Evolutionary conservation across 37 sponge, comb jelly and placozoan genomes (phyloP).

Genomic region (Axinella damicornis): DNA sequence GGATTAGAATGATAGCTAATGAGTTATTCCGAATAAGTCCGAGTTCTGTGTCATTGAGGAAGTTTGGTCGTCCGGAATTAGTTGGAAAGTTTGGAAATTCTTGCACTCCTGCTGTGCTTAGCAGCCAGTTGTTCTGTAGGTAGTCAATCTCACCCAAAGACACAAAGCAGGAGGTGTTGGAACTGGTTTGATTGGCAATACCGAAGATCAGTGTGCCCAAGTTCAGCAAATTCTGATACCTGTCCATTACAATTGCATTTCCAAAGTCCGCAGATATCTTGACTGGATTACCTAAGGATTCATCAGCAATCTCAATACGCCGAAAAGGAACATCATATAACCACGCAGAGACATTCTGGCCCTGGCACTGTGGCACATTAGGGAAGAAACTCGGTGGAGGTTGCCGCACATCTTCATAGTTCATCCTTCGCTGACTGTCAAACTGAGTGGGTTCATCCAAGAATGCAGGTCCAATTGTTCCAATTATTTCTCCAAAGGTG

Average conservation of each 20-base stretch:
- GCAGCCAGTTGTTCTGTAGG: too few species aligned
- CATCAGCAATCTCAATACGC: neutral
- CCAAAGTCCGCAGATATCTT: slow-evolving; percentile 30
- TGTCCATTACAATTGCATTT: slow-evolving; percentile 32
- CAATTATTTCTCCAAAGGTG: slow-evolving; percentile 20
- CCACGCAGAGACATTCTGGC: neutral
- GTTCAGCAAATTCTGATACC: neutral
- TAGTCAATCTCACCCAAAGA: too few species aligned
- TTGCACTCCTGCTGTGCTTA: too few species aligned
- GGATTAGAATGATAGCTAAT: too few species aligned
- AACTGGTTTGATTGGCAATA: too few species aligned
- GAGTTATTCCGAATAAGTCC: too few species aligned
- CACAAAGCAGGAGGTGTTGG: too few species aligned
- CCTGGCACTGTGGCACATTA: neutral
- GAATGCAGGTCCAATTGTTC: slow-evolving; percentile 31
- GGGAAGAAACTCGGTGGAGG: neutral
- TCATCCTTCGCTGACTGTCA: slow-evolving; percentile 26
- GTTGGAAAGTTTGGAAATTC: too few species aligned
- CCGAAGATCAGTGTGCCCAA: slow-evolving; percentile 24
- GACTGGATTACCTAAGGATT: too few species aligned
- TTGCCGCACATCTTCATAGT: slow-evolving; percentile 13
- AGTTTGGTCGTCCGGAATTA: too few species aligned
- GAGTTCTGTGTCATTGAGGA: too few species aligned
- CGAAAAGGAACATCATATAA: neutral
- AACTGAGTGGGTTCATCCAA: slow-evolving; percentile 8